Percentiles rank a stretch among this genome's conserved stretches.
Evolutionary conservation across 2,888 invertebrate genomes (phyloP).

Genomic region (Luperina nickerlii): DNA sequence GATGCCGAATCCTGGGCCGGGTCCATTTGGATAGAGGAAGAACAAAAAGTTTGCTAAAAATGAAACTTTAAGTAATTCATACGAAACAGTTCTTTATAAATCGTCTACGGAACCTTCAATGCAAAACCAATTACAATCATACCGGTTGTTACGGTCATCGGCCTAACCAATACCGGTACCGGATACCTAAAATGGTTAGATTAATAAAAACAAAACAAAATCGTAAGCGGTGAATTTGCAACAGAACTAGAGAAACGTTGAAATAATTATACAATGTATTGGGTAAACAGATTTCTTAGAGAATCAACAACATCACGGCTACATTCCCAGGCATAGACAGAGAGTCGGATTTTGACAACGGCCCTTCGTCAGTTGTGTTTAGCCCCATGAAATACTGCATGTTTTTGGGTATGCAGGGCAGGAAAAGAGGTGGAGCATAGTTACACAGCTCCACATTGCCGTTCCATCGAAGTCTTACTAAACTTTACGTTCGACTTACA

Average conservation of each 20-base stretch:
- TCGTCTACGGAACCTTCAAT: slow-evolving; percentile 20
- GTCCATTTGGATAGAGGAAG: background rate
- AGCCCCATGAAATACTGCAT: too few species aligned
- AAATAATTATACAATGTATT: slow-evolving; percentile 14
- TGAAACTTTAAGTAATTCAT: background rate
- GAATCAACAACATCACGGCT: background rate
- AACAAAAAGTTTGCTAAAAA: background rate
- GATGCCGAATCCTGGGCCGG: background rate
- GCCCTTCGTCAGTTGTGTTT: background rate
- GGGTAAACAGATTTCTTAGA: background rate
- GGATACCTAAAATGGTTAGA: slow-evolving; percentile 34
- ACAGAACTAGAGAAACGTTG: slow-evolving; percentile 8
- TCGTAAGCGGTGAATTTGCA: slow-evolving; percentile 9
- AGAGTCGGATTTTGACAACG: background rate
- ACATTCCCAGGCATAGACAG: background rate
- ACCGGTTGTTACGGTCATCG: slow-evolving; percentile 61
- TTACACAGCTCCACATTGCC: background rate
- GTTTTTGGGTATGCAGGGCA: background rate
- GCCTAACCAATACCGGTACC: slow-evolving; percentile 33
- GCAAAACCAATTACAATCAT: slow-evolving; percentile 20
- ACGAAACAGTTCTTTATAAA: slow-evolving; percentile 5
- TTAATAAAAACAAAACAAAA: slow-evolving; percentile 39
- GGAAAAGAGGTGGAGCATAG: background rate
- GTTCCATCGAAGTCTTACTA: too few species aligned
- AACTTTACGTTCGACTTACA: background rate